Conservation (phyloP, 2,113 vertebrate species). For the Opisthocomus hoazin region DNA sequence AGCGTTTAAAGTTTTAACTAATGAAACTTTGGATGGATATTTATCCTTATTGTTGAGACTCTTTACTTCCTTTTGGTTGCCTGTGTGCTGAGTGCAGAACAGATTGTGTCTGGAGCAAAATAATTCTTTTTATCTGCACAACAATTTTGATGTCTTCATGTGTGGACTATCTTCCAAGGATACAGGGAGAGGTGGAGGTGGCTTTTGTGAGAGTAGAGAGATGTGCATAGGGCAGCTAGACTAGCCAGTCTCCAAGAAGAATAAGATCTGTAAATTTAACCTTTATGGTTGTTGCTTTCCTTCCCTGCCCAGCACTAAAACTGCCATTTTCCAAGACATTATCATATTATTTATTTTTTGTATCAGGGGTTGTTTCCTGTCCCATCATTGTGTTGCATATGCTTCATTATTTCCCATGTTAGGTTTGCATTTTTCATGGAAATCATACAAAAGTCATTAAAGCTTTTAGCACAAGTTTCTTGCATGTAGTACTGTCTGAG, state of each 20-base stretch:
- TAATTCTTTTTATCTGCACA: background rate
- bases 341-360: background rate
- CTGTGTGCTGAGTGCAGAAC: background rate
- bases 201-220: background rate
- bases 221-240: background rate
- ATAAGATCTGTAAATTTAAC: background rate
- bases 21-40: background rate
- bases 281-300: background rate
- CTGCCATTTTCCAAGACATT: background rate
- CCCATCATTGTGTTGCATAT: background rate
- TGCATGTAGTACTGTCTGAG: background rate
- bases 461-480: background rate
- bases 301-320: background rate
- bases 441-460: background rate
- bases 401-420: background rate
- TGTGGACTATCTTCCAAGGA: background rate
- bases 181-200: background rate
- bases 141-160: background rate
- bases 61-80: background rate
- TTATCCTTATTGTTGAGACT: background rate
- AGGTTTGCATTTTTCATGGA: background rate
- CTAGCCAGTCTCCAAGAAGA: background rate
- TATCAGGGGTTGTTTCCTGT: background rate
- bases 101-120: background rate
- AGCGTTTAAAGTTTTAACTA: background rate